phyloP scores from a whole-genome alignment of 2,113 vertebrate genomes.

The Carlito syrichta region DNA sequence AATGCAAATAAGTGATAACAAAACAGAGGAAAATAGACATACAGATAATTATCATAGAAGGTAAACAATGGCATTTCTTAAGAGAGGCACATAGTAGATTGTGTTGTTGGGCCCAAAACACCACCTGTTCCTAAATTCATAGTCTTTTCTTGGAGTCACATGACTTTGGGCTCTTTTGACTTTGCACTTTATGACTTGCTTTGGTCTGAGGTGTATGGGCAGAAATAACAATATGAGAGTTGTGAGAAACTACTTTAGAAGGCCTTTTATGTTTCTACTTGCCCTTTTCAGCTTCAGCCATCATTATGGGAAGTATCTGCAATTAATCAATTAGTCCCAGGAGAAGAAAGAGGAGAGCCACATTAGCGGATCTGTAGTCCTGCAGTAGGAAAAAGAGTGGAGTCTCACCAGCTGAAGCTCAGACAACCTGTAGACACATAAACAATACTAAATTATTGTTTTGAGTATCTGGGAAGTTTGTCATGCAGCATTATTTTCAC shows the following conservation, averaged over 20 bases:
- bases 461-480: neutral
- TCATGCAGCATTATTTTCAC: neutral
- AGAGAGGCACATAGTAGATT: neutral
- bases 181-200: neutral
- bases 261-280: neutral
- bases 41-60: neutral
- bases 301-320: neutral
- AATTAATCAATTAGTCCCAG: neutral
- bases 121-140: neutral
- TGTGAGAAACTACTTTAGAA: neutral
- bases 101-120: neutral
- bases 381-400: neutral
- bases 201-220: neutral
- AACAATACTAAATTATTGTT: neutral
- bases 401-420: neutral
- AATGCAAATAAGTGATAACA: neutral
- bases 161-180: neutral
- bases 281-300: neutral
- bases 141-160: neutral
- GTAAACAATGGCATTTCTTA: neutral
- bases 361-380: neutral
- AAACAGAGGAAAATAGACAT: neutral
- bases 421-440: fast-evolving
- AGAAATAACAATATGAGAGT: neutral
- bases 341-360: neutral